Evolutionary conservation across 1,140 invertebrate genomes (phyloP), one percentile per base, ranked within the genome.

Genomic region (Amyelois transitella): DNA sequence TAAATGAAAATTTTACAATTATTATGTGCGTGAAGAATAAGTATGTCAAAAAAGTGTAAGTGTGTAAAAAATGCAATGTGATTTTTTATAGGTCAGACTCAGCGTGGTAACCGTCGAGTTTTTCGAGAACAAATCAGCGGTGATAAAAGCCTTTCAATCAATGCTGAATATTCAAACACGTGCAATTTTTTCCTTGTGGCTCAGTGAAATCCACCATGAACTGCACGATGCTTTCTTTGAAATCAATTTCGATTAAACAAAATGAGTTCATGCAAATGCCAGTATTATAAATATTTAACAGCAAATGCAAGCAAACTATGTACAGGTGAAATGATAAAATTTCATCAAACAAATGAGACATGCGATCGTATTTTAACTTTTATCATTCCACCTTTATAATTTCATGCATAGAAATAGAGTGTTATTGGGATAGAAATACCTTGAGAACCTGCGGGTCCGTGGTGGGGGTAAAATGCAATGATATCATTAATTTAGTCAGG

Each of bases 391-490:
- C 55, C 53, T 55, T 54, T 51, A 66, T 55, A 72, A 66, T 56
- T 59, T 51, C 82, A 88, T 86, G 82, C 84, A 82, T 68, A 82
- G 75, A 87, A 78, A 66, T 58, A 78, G 72, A 76, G 75, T 81
- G 68, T 80, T 81, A 86, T 80, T 81, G 86, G 84, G 86, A 86
- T 64, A 90, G 62, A 78, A 84, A 78, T 93, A 93, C 92, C 92
- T 94, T 94, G 89, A 93, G 92, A 90, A 94, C 92, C 92, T 94
- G 90, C 75, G 64, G 77, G 86, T 90, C 90, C 88, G 72, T 81
- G 84, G 82, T 87, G 72, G 81, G 80, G 78, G 72, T 81, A 79
- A 86, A 88, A 87, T 80, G 81, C 86, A 86, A 85, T 77, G 74
- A 80, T 62, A 86, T 80, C 62, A 87, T 86, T 83, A 86, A 81